A percentile compares a stretch with the other conserved stretches of the same genome.
Evolutionary conservation across 2,888 invertebrate genomes (phyloP).

Genomic region (Operophtera brumata): DNA sequence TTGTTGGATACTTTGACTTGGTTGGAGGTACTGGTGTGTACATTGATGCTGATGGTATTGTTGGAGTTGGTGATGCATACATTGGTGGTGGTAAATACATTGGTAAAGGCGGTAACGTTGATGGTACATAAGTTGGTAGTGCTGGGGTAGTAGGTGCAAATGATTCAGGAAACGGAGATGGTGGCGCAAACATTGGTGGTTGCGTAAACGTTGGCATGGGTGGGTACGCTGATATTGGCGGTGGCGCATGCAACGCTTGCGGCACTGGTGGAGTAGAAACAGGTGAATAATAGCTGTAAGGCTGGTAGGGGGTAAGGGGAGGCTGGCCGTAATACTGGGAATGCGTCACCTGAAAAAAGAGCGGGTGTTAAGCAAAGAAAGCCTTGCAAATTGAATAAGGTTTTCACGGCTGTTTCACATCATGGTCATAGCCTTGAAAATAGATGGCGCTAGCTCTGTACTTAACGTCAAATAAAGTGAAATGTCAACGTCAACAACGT

Average conservation of each 20-base stretch:
- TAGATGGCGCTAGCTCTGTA: no score
- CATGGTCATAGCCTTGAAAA: no score
- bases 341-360: conserved; percentile 21
- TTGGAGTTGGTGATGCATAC: neutral
- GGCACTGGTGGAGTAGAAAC: neutral
- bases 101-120: neutral
- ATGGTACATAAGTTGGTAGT: neutral
- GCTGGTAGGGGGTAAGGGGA: conserved; percentile 11
- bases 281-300: conserved; percentile 14
- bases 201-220: neutral
- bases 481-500: no score
- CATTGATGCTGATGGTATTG: neutral
- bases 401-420: no score
- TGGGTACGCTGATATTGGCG: neutral
- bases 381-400: no score
- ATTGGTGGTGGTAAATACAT: neutral
- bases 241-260: neutral
- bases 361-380: no score
- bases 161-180: neutral
- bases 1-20: no score
- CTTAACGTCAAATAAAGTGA: no score
- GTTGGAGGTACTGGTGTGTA: no score
- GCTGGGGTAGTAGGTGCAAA: neutral
- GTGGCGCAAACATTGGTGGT: neutral
- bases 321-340: conserved; percentile 23